Percentiles rank a stretch among this genome's conserved stretches.
Conservation (phyloP, 2,113 vertebrate genomes). For the Atrichornis clamosus region DNA sequence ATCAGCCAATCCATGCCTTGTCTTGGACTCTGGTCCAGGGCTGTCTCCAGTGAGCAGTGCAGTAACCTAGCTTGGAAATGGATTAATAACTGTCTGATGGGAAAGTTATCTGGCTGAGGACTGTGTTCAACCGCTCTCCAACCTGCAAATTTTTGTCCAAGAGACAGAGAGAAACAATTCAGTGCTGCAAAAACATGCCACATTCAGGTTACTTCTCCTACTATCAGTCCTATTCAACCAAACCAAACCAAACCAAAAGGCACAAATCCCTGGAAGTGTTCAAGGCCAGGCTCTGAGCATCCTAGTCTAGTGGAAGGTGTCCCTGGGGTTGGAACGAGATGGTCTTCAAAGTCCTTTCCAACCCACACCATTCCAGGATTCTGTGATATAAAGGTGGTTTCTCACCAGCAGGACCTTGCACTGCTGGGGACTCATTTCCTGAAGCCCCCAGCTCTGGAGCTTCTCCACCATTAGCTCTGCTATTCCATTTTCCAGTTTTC, state of each 20-base stretch:
- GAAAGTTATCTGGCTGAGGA: neutral
- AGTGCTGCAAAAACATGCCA: neutral
- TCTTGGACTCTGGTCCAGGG: neutral
- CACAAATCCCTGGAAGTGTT: neutral
- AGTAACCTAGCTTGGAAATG: neutral
- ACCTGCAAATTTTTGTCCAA: neutral
- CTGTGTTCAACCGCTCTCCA: accelerated
- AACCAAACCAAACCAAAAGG: neutral
- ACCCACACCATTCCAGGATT: neutral
- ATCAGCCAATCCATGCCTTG: neutral
- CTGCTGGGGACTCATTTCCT: neutral
- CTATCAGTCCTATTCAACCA: neutral
- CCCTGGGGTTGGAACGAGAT: neutral
- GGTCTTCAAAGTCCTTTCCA: neutral
- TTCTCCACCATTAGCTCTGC: neutral
- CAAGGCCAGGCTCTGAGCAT: neutral
- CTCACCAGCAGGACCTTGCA: accelerated
- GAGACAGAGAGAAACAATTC: neutral
- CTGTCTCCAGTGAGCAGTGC: neutral
- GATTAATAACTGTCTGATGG: neutral
- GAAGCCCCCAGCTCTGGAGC: neutral
- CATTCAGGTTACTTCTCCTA: neutral
- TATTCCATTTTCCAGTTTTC: neutral
- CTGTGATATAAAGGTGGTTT: accelerated
- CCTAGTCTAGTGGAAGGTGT: neutral